phyloP scores from a whole-genome alignment of 2,888 invertebrate genomes.

The Selenia dentaria region DNA sequence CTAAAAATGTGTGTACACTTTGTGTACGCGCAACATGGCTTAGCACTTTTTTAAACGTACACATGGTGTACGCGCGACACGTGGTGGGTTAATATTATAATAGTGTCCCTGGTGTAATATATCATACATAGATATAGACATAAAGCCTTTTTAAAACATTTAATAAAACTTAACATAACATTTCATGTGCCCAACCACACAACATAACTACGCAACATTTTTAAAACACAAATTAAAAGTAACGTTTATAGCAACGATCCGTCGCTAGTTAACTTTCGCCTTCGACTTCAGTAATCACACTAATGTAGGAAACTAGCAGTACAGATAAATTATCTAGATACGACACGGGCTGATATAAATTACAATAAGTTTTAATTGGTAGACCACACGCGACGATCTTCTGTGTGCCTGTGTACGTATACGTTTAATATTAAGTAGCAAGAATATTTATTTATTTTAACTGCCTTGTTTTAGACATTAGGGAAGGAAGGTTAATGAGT shows the following conservation, averaged over 20 bases:
- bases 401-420: slow-evolving; percentile 6
- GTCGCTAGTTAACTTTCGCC: slow-evolving; percentile 12
- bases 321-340: slow-evolving; percentile 57
- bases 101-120: no score
- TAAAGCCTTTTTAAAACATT: no score
- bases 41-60: no score
- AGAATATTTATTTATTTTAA: slow-evolving; percentile 10
- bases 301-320: slow-evolving; percentile 44
- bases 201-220: not conserved
- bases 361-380: slow-evolving; percentile 67
- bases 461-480: not conserved
- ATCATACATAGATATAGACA: no score
- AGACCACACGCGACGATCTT: slow-evolving; percentile 69
- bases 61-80: no score
- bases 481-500: no score
- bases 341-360: slow-evolving; percentile 54
- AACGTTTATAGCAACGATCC: slow-evolving; percentile 3
- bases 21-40: no score
- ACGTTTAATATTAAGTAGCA: slow-evolving; percentile 25
- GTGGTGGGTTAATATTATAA: no score
- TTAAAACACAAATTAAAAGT: not conserved
- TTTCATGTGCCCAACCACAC: not conserved
- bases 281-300: slow-evolving; percentile 42
- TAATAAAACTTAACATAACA: not conserved
- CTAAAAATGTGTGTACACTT: no score